Evolutionary conservation across 2,113 vertebrate genomes (phyloP).

Genomic region (Periophthalmus modestus): DNA sequence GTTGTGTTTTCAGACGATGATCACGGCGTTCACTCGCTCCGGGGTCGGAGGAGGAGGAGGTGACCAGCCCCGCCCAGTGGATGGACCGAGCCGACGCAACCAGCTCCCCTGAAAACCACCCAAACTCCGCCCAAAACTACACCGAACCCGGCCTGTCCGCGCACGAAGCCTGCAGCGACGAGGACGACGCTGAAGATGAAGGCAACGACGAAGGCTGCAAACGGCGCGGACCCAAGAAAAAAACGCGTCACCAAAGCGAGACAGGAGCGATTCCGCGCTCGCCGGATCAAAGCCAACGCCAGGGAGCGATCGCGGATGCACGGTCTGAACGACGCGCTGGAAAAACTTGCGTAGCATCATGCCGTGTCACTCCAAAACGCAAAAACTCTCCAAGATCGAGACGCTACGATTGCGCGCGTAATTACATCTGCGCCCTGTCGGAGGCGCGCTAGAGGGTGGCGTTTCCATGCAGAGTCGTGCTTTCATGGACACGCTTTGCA

Average conservation of each 20-base stretch:
- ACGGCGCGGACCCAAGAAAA: constrained; percentile 92
- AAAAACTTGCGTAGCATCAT: constrained; percentile 91
- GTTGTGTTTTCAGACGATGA: constrained; percentile 73
- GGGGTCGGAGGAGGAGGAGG: constrained; percentile 83
- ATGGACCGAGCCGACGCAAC: constrained; percentile 73
- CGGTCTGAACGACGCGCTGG: constrained; percentile 92
- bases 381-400: constrained; percentile 97
- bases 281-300: constrained; percentile 92
- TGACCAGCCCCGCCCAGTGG: constrained; percentile 82
- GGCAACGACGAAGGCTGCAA: constrained; percentile 84
- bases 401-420: constrained; percentile 91
- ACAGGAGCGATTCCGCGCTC: constrained; percentile 87
- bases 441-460: constrained; percentile 92
- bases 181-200: constrained; percentile 79
- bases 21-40: constrained; percentile 79
- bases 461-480: constrained; percentile 86
- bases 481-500: constrained; percentile 95
- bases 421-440: constrained; percentile 96
- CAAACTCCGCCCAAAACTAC: constrained; percentile 43
- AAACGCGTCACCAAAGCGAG: constrained; percentile 96
- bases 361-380: constrained; percentile 98
- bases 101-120: constrained; percentile 79
- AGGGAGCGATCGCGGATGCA: constrained; percentile 94
- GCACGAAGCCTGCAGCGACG: constrained; percentile 76
- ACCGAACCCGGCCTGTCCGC: constrained; percentile 25